Conservation (phyloP, 2,797 vertebrate genomes). For the Halcyon chelicuti region DNA sequence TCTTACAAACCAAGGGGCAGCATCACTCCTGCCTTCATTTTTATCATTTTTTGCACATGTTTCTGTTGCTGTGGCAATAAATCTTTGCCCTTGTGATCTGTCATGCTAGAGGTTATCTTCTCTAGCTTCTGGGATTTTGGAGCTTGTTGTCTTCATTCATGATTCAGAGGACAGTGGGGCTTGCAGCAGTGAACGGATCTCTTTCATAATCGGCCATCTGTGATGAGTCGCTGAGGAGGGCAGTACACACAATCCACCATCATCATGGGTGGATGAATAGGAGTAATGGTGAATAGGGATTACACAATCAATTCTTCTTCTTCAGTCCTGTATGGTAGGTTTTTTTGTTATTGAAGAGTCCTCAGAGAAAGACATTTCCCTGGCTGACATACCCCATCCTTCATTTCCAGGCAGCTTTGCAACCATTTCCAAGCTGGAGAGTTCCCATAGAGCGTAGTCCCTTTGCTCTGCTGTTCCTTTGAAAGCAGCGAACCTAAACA, state of each 20-base stretch:
- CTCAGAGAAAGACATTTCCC: background rate
- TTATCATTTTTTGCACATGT: background rate
- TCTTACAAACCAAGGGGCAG: background rate
- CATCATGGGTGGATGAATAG: background rate
- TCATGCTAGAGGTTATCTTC: background rate
- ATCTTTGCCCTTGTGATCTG: background rate
- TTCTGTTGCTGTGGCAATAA: background rate
- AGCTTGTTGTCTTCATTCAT: background rate
- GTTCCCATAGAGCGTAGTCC: background rate
- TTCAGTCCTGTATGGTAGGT: background rate
- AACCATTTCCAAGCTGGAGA: background rate
- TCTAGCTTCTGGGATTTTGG: background rate
- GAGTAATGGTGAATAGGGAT: background rate
- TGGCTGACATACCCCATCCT: background rate
- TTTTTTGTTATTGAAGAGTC: background rate
- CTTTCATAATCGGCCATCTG: background rate
- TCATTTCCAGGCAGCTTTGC: background rate
- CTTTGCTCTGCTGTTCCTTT: background rate
- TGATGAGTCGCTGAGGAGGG: background rate
- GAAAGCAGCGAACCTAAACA: background rate
- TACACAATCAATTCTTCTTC: background rate
- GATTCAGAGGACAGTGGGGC: background rate
- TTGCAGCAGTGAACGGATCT: background rate
- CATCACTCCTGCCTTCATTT: background rate
- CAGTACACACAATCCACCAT: background rate